Conservation (phyloP, 2,888 invertebrate genomes). For the Iselma pallidipennis region DNA sequence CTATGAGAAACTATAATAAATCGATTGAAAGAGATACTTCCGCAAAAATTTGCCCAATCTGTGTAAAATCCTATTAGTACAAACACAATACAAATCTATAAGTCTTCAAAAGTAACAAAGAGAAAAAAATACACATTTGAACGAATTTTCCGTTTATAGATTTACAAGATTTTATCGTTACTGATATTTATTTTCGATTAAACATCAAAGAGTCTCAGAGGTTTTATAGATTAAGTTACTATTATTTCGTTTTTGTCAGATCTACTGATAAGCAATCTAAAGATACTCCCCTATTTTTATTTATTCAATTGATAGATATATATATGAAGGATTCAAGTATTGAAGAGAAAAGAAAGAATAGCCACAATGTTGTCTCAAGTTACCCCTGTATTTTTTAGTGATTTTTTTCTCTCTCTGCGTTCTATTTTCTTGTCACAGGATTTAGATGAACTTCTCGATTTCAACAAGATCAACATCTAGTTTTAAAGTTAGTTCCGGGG, state of each 20-base stretch:
- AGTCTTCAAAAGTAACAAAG: conserved; percentile 31
- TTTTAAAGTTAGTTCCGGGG: not conserved
- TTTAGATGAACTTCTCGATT: not conserved
- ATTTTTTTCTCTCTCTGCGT: not conserved
- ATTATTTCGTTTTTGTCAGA: conserved; percentile 40
- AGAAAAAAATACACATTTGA: not conserved
- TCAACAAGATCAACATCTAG: conserved; percentile 36
- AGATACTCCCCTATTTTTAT: conserved; percentile 4
- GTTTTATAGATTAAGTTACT: conserved; percentile 51
- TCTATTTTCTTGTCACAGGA: too few species aligned
- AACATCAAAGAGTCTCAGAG: conserved; percentile 53
- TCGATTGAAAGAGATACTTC: not conserved
- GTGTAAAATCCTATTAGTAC: conserved; percentile 49
- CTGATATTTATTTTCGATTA: conserved; percentile 52
- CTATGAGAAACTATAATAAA: too few species aligned
- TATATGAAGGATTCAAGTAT: not conserved
- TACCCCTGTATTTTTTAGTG: not conserved
- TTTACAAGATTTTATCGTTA: conserved; percentile 41
- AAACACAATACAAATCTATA: conserved; percentile 11
- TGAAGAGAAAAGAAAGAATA: not conserved
- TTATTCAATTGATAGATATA: not conserved
- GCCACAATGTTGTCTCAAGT: not conserved
- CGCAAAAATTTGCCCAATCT: conserved; percentile 39
- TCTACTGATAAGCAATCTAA: conserved; percentile 51
- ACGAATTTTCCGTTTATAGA: conserved; percentile 33